A percentile compares a stretch with the other conserved stretches of the same genome.
These are phyloP conservation scores for Mimas tiliae DNA, from an alignment of 2,888 invertebrate genomes.

Conservation along the genomic window DNA sequence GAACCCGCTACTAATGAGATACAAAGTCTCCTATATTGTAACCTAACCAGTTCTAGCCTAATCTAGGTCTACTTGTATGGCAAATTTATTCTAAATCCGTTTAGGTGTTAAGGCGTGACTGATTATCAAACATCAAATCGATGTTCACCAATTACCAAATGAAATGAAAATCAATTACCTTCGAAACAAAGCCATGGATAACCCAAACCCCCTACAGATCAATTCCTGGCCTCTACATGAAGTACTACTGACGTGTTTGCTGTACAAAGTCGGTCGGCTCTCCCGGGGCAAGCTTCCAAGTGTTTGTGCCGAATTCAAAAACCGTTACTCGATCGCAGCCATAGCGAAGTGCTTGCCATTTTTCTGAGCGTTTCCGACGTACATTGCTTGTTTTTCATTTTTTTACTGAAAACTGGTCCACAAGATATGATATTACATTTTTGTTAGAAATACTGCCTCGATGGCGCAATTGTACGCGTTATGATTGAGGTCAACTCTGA, in stretches of 20 bases:
- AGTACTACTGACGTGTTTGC: conserved; percentile 19
- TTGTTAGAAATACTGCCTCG: too few species aligned
- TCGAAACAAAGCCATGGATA: too few species aligned
- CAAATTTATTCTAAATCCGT: too few species aligned
- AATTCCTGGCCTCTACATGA: conserved; percentile 3
- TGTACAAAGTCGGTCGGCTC: conserved; percentile 27
- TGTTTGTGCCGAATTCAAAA: conserved; percentile 44
- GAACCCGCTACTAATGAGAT: too few species aligned
- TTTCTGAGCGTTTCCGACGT: conserved; percentile 32
- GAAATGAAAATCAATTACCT: not conserved
- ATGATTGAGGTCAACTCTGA: too few species aligned
- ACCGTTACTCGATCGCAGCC: conserved; percentile 43
- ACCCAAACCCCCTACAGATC: not conserved
- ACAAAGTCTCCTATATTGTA: too few species aligned
- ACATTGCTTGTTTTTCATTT: conserved; percentile 35
- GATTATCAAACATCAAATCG: too few species aligned
- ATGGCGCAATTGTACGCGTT: too few species aligned
- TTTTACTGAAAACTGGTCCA: conserved; percentile 28
- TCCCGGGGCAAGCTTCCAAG: conserved; percentile 43
- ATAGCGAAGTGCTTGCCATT: conserved; percentile 43
- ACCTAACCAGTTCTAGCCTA: too few species aligned
- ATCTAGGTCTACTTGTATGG: too few species aligned
- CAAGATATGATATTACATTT: conserved; percentile 3
- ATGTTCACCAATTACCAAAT: too few species aligned
- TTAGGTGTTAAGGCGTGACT: too few species aligned